Percentiles rank a stretch among this genome's conserved stretches.
phyloP scores from a whole-genome alignment of 1,140 invertebrate species.

The Drosophila ambigua region DNA sequence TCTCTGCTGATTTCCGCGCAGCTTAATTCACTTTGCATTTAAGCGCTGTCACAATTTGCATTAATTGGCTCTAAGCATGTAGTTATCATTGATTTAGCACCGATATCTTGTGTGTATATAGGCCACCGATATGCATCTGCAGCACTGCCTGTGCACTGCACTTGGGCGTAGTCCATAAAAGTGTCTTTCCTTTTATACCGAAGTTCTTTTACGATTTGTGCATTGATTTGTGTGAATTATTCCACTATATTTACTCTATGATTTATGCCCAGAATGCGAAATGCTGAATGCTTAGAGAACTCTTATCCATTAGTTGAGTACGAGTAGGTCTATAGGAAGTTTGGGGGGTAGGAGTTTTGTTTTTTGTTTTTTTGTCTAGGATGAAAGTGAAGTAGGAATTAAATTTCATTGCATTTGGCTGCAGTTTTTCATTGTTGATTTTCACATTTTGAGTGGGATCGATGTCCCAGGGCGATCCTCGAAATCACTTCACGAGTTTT shows the following conservation, averaged over 20 bases:
- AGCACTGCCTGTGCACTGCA: slow-evolving; percentile 25
- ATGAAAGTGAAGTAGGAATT: slow-evolving; percentile 28
- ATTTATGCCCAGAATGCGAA: slow-evolving; percentile 2
- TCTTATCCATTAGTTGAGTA: too few species aligned
- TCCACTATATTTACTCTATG: background rate
- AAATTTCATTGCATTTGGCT: background rate
- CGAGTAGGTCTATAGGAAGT: slow-evolving; percentile 37
- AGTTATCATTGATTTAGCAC: slow-evolving; percentile 83
- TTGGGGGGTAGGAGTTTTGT: slow-evolving; percentile 7
- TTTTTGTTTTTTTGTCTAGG: slow-evolving; percentile 7
- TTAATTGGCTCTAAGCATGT: slow-evolving; percentile 78
- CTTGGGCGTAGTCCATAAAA: slow-evolving; percentile 40
- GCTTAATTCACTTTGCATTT: slow-evolving; percentile 66
- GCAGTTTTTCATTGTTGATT: slow-evolving; percentile 4
- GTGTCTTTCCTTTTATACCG: slow-evolving; percentile 7
- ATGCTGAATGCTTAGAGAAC: too few species aligned
- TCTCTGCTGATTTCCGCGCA: slow-evolving; percentile 45
- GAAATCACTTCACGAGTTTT: slow-evolving; percentile 26
- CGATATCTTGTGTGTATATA: slow-evolving; percentile 68
- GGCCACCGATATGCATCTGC: slow-evolving; percentile 61
- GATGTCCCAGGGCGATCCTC: slow-evolving; percentile 14
- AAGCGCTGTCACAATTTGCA: slow-evolving; percentile 79
- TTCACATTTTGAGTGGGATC: slow-evolving; percentile 24
- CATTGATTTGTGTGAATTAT: slow-evolving; percentile 31
- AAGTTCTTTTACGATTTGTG: slow-evolving; percentile 33